Percentiles rank a stretch among this genome's conserved stretches.
These are phyloP conservation scores for Phyllostomus discolor DNA, from an alignment of 2,113 vertebrate species.

Conservation along the genomic window DNA sequence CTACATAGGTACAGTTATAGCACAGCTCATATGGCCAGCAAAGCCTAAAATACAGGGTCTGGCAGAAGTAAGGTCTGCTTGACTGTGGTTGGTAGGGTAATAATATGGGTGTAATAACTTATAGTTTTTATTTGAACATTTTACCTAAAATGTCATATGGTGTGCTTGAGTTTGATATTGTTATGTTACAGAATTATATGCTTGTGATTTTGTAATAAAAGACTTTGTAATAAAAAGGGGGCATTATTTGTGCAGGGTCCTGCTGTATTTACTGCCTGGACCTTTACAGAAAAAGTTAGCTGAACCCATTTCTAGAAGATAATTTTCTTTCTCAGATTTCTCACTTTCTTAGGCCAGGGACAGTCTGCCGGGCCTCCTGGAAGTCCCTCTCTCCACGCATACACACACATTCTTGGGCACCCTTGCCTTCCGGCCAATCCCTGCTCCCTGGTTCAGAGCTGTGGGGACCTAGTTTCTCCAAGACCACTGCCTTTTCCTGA, in stretches of 20 bases:
- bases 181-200: too few species aligned
- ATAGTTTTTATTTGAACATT: too few species aligned
- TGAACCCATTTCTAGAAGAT: not conserved
- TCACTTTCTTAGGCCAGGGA: not conserved
- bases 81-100: too few species aligned
- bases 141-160: too few species aligned
- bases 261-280: not conserved
- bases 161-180: too few species aligned
- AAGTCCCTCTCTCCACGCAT: rapidly evolving
- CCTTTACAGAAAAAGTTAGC: not conserved
- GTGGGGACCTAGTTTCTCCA: not conserved
- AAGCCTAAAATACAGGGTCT: not conserved
- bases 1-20: not conserved
- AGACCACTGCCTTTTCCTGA: not conserved
- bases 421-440: not conserved
- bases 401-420: not conserved
- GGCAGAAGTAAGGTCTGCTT: too few species aligned
- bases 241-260: too few species aligned
- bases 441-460: not conserved
- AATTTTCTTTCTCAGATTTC: not conserved
- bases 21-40: not conserved
- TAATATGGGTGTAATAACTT: too few species aligned
- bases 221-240: too few species aligned
- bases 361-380: not conserved
- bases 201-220: too few species aligned